Conservation (phyloP, 2,797 vertebrate genomes). For the Diceros bicornis region DNA sequence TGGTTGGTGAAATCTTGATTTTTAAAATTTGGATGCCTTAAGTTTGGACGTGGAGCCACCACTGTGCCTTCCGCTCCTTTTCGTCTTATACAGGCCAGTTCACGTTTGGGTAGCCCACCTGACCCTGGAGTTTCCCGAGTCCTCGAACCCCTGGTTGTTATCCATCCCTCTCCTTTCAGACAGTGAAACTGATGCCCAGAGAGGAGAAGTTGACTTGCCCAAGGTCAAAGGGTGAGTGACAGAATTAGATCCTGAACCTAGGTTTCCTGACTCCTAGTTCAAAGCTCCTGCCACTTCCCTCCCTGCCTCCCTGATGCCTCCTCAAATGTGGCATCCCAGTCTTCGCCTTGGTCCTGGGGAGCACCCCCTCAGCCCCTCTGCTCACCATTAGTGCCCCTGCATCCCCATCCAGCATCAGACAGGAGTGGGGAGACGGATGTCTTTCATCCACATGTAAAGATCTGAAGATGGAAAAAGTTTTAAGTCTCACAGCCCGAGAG, state of each 20-base stretch:
- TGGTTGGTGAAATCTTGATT: neutral
- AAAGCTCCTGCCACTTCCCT: neutral
- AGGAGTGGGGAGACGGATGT: neutral
- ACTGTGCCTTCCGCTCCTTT: neutral
- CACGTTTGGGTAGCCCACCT: too few relatives aligned
- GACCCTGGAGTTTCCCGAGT: neutral
- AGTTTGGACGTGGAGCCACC: neutral
- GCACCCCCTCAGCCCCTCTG: neutral
- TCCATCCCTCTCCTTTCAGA: neutral
- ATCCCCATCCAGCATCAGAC: too few relatives aligned
- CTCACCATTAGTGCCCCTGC: neutral
- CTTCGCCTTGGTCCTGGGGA: neutral
- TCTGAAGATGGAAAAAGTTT: slow-evolving; percentile 33
- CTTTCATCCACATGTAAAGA: slow-evolving; percentile 41
- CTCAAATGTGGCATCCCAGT: neutral
- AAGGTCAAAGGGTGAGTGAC: neutral
- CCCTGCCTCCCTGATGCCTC: neutral
- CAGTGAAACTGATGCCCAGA: neutral
- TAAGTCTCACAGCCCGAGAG: slow-evolving; percentile 35
- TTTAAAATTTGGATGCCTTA: neutral
- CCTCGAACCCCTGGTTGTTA: neutral
- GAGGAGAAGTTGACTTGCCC: neutral
- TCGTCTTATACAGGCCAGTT: neutral
- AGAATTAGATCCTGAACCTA: neutral
- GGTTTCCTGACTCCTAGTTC: neutral